These are phyloP conservation scores for Diadegma fenestrale DNA, from an alignment of 2,888 invertebrate genomes.

Conservation along the genomic window DNA sequence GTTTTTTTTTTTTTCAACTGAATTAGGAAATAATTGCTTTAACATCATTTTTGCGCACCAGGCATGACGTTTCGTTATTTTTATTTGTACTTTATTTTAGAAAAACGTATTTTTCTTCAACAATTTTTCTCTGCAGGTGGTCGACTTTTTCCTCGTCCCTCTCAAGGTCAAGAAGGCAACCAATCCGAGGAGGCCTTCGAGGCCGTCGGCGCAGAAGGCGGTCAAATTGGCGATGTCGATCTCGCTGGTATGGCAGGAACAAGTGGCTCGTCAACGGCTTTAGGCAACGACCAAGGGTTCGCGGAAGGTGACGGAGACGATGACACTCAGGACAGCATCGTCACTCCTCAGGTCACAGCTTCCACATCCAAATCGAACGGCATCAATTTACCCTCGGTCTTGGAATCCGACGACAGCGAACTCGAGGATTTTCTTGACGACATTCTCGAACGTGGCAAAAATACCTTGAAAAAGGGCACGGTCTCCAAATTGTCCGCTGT, in stretches of 20 bases:
- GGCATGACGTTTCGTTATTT: neutral
- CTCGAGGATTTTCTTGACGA: constrained; percentile 92
- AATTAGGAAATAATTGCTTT: neutral
- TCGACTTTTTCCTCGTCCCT: constrained; percentile 77
- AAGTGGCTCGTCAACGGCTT: constrained; percentile 74
- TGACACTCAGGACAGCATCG: constrained; percentile 81
- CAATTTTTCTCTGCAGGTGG: constrained; percentile 74
- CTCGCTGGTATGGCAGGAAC: constrained; percentile 76
- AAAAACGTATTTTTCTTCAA: neutral
- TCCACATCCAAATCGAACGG: constrained; percentile 83
- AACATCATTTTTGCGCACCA: neutral
- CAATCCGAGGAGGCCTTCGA: constrained; percentile 80
- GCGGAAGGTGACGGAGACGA: constrained; percentile 80
- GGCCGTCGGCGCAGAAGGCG: constrained; percentile 74
- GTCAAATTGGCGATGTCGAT: constrained; percentile 76
- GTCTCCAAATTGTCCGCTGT: constrained; percentile 82
- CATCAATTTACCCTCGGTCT: constrained; percentile 88
- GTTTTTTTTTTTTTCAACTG: neutral
- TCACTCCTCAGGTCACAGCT: constrained; percentile 72
- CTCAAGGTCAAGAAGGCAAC: constrained; percentile 75
- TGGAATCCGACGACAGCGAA: constrained; percentile 94
- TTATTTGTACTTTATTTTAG: neutral
- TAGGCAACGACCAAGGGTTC: constrained; percentile 79
- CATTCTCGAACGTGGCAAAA: constrained; percentile 87
- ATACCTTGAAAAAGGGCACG: constrained; percentile 86